These are phyloP conservation scores for Heliconius aoede DNA, from an alignment of 2,888 invertebrate species.

Conservation along the genomic window DNA sequence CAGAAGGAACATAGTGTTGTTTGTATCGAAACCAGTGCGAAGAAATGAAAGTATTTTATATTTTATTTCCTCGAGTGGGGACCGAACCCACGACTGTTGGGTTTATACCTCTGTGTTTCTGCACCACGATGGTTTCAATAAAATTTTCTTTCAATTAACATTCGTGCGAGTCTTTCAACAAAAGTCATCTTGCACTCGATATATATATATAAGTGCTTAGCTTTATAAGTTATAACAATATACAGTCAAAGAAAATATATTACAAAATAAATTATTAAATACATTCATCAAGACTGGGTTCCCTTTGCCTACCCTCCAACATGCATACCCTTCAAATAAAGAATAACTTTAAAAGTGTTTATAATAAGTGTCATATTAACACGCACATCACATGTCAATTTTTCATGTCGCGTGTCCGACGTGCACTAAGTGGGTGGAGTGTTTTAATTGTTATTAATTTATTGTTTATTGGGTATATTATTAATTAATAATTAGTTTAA, in stretches of 20 bases:
- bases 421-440: conserved; percentile 19
- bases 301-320: not conserved
- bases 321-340: too few relatives aligned
- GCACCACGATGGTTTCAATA: not conserved
- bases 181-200: not conserved
- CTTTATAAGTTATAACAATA: conserved; percentile 3
- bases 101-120: too few relatives aligned
- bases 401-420: conserved; percentile 20
- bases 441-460: conserved; percentile 5
- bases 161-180: conserved; percentile 20
- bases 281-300: too few relatives aligned
- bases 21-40: not conserved
- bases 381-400: not conserved
- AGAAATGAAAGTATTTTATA: too few relatives aligned
- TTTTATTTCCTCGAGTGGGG: too few relatives aligned
- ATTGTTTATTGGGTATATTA: not conserved
- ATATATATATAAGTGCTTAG: not conserved
- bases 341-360: conserved; percentile 9
- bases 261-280: not conserved
- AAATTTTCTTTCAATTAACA: conserved; percentile 26
- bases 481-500: not conserved
- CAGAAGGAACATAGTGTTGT: too few relatives aligned
- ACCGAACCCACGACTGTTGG: too few relatives aligned
- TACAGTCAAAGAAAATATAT: conserved; percentile 4
- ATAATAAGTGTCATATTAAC: not conserved